These are phyloP conservation scores for Molanna angustata DNA, from an alignment of 2,888 invertebrate species.

Conservation along the genomic window DNA sequence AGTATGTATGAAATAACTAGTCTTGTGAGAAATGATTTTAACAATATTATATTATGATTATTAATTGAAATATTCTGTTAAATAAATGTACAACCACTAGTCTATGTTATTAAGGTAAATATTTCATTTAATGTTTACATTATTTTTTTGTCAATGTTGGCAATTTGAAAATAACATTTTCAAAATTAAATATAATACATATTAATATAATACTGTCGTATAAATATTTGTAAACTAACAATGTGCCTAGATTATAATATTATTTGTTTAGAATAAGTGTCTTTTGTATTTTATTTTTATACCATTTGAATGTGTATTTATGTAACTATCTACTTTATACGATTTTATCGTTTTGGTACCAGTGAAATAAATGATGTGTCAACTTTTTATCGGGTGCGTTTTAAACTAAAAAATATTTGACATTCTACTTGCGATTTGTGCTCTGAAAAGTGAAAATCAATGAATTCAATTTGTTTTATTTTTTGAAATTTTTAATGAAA, in stretches of 20 bases:
- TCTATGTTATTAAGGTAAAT: background rate
- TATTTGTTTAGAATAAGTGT: background rate
- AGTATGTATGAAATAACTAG: slow-evolving; percentile 20
- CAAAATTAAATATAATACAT: slow-evolving; percentile 1
- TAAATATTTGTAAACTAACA: slow-evolving; percentile 13
- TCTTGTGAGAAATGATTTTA: slow-evolving; percentile 15
- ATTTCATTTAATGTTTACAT: background rate
- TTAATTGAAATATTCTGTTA: slow-evolving; percentile 1
- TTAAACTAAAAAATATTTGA: background rate
- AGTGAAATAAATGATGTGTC: background rate
- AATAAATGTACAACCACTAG: background rate
- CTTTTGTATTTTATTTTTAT: background rate
- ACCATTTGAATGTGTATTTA: background rate
- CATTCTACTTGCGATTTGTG: too few relatives aligned
- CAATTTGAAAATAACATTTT: slow-evolving; percentile 5
- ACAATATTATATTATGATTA: slow-evolving; percentile 5
- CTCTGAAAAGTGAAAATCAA: too few relatives aligned
- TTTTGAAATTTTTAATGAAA: too few relatives aligned
- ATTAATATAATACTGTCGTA: background rate
- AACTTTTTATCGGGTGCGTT: too few relatives aligned
- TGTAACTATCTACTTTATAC: background rate
- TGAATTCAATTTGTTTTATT: too few relatives aligned
- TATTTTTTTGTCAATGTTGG: slow-evolving; percentile 4
- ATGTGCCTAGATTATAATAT: slow-evolving; percentile 16
- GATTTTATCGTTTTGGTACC: background rate